These are phyloP conservation scores for Rattus rattus DNA, from an alignment of 2,113 vertebrate genomes.

Conservation along the genomic window DNA sequence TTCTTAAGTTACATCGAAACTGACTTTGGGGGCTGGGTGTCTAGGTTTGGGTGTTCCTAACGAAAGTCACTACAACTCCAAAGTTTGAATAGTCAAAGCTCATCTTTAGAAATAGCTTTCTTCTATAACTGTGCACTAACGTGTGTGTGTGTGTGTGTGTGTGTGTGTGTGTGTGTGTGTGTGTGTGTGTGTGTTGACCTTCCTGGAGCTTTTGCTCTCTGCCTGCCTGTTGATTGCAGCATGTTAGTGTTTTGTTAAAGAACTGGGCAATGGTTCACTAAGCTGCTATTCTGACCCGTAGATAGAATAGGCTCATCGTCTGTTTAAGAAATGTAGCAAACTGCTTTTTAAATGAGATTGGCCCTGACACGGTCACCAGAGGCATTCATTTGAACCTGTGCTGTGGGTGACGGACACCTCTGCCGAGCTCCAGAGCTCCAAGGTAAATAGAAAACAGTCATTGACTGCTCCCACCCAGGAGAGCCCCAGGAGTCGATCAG, in stretches of 20 bases:
- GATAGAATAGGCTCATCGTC: slow-evolving; percentile 74
- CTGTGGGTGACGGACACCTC: slow-evolving; percentile 77
- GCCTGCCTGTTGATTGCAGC: slow-evolving; percentile 59
- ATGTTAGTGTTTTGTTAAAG: slow-evolving; percentile 75
- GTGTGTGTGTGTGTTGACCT: slow-evolving; percentile 76
- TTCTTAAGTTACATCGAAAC: slow-evolving; percentile 67
- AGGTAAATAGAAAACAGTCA: slow-evolving; percentile 76
- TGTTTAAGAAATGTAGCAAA: slow-evolving; percentile 79
- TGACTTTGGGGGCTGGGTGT: neutral
- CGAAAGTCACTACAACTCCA: slow-evolving; percentile 68
- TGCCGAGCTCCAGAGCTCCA: slow-evolving; percentile 71
- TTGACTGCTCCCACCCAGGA: slow-evolving; percentile 8
- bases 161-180: slow-evolving; percentile 76
- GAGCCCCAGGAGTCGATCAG: slow-evolving; percentile 62
- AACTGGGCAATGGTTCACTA: slow-evolving; percentile 74
- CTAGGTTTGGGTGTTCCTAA: slow-evolving; percentile 55
- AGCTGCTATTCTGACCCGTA: slow-evolving; percentile 72
- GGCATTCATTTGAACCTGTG: slow-evolving; percentile 72
- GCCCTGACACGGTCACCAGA: slow-evolving; percentile 77
- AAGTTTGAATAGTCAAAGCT: slow-evolving; percentile 66
- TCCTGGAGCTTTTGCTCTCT: slow-evolving; percentile 74
- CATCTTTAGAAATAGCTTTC: slow-evolving; percentile 69
- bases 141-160: slow-evolving; percentile 73
- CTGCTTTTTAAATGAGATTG: slow-evolving; percentile 75
- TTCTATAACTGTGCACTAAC: slow-evolving; percentile 64